Conservation (phyloP, 1,140 invertebrate genomes). For the Halyomorpha halys region DNA sequence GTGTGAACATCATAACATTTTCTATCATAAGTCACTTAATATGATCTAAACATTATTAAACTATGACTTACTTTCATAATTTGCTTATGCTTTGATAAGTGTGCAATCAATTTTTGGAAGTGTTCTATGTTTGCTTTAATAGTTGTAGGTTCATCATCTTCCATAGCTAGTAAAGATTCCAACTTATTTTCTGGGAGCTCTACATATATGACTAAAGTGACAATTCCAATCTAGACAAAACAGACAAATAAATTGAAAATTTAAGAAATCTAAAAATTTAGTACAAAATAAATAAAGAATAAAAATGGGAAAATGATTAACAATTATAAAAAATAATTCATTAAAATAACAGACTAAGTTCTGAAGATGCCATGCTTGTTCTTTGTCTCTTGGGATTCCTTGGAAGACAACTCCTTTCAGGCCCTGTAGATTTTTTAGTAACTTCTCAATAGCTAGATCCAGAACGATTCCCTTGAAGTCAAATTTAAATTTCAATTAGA, state of each 20-base stretch:
- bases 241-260: neutral
- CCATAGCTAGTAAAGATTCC: constrained; percentile 12
- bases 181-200: constrained; percentile 18
- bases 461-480: constrained; percentile 21
- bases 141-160: constrained; percentile 16
- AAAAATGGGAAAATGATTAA: too few species aligned
- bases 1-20: too few species aligned
- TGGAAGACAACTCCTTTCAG: constrained; percentile 26
- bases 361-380: constrained; percentile 23
- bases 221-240: constrained; percentile 21
- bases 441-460: constrained; percentile 23
- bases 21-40: too few species aligned
- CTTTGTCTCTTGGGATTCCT: constrained; percentile 22
- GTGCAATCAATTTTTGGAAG: constrained; percentile 23
- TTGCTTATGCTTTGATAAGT: constrained; percentile 23
- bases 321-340: too few species aligned
- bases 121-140: constrained; percentile 23
- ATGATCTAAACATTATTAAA: neutral
- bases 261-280: too few species aligned
- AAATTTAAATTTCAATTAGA: constrained; percentile 6
- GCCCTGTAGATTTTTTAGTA: constrained; percentile 20
- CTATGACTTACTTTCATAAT: constrained; percentile 20
- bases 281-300: too few species aligned
- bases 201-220: constrained; percentile 21
- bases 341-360: constrained; percentile 19